These are phyloP conservation scores for Molossus alvarezi DNA, from an alignment of 2,797 vertebrate genomes.

Conservation along the genomic window DNA sequence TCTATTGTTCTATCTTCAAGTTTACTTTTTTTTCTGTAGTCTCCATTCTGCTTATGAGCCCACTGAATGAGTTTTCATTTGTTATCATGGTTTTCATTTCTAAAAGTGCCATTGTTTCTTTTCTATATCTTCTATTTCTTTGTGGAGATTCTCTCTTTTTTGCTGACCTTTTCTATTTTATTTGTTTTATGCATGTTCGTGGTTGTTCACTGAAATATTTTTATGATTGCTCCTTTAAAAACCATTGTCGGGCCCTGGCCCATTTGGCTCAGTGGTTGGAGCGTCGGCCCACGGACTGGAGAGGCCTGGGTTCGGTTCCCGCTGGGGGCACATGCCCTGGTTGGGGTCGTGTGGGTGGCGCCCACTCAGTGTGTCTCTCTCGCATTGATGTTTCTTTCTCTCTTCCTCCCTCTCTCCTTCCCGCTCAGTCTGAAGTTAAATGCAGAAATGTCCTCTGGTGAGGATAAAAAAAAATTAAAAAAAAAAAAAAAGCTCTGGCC, in stretches of 20 bases:
- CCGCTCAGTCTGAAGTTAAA: too few species aligned
- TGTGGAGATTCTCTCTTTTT: slow-evolving; percentile 35
- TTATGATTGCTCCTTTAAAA: slow-evolving; percentile 61
- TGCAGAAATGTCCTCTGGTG: too few species aligned
- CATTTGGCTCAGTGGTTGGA: too few species aligned
- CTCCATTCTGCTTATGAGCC: slow-evolving; percentile 27
- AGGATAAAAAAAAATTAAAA: too few species aligned
- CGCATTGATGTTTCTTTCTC: too few species aligned
- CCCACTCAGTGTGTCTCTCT: too few species aligned
- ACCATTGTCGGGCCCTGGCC: neutral
- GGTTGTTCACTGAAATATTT: slow-evolving; percentile 56
- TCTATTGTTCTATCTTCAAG: slow-evolving; percentile 42
- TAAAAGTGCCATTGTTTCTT: slow-evolving; percentile 49
- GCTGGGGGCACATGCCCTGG: too few species aligned
- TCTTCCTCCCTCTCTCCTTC: too few species aligned
- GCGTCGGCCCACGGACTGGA: too few species aligned
- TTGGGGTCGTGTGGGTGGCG: too few species aligned
- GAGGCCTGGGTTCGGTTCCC: too few species aligned
- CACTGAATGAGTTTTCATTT: slow-evolving; percentile 57
- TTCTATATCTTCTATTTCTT: slow-evolving; percentile 55
- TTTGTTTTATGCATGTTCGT: slow-evolving; percentile 68
- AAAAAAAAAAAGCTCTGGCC: too few species aligned
- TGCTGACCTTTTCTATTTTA: slow-evolving; percentile 1
- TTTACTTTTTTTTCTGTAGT: slow-evolving; percentile 42
- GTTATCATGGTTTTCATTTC: slow-evolving; percentile 24